Conservation (phyloP, 2,888 invertebrate species). For the Cremastinae sp. region DNA sequence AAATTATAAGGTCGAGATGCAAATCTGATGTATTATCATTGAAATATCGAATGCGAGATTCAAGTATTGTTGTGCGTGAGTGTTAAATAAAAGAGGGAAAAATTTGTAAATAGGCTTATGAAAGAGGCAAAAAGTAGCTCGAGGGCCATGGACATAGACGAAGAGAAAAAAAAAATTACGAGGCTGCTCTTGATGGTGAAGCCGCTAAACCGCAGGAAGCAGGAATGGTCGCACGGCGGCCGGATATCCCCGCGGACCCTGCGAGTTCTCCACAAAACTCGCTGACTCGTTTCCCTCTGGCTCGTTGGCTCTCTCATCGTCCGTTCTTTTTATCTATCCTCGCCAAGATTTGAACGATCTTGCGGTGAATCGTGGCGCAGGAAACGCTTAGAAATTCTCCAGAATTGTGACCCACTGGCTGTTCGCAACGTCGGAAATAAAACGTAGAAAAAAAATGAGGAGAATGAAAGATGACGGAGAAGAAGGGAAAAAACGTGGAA, state of each 20-base stretch:
- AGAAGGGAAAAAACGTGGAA: too few species aligned
- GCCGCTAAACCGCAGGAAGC: constrained; percentile 71
- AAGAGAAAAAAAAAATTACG: not conserved
- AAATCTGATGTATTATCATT: too few species aligned
- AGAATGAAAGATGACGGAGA: not conserved
- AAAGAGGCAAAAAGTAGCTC: too few species aligned
- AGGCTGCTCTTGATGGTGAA: constrained; percentile 63
- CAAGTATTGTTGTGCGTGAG: too few species aligned
- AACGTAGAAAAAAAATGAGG: not conserved
- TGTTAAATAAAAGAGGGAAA: too few species aligned
- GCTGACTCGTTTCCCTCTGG: constrained; percentile 2
- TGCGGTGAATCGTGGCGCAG: constrained; percentile 27
- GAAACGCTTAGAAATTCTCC: constrained; percentile 52
- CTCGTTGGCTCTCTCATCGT: not conserved
- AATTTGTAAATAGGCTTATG: too few species aligned
- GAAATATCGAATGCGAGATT: too few species aligned
- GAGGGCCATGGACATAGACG: too few species aligned
- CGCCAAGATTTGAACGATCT: constrained; percentile 2
- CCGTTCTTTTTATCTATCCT: constrained; percentile 2
- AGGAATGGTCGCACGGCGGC: constrained; percentile 62
- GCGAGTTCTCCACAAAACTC: constrained; percentile 28
- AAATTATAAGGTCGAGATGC: too few species aligned
- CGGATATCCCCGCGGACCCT: constrained; percentile 65
- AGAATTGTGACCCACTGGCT: constrained; percentile 18
- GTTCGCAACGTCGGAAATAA: constrained; percentile 10